Percentiles rank a stretch among this genome's conserved stretches.
phyloP scores from a whole-genome alignment of 2,797 vertebrate genomes.

The Brachyalestes nurse region DNA sequence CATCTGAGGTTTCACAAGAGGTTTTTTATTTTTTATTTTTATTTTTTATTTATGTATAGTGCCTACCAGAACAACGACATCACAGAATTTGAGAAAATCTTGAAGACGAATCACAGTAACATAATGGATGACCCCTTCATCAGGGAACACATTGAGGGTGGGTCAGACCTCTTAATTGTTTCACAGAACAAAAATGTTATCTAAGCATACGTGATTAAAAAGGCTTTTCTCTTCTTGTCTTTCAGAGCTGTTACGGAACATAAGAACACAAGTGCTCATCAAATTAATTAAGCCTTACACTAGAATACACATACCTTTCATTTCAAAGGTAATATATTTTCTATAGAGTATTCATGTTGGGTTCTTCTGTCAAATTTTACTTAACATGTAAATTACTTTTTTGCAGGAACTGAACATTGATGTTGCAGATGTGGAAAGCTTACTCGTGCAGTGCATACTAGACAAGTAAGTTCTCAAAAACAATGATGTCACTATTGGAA shows the following conservation, averaged over 20 bases:
- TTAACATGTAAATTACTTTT: slow-evolving; percentile 25
- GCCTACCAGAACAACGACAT: slow-evolving; percentile 99
- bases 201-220: not conserved
- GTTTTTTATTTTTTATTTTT: slow-evolving; percentile 41
- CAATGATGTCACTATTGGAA: no score
- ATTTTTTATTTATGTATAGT: slow-evolving; percentile 73
- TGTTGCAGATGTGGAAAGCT: slow-evolving; percentile 98
- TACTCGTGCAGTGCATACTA: slow-evolving; percentile 99
- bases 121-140: slow-evolving; percentile 99
- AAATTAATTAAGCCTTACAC: slow-evolving; percentile 99
- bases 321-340: slow-evolving; percentile 91
- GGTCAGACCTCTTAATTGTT: slow-evolving; percentile 56
- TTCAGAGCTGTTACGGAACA: slow-evolving; percentile 96
- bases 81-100: slow-evolving; percentile 99
- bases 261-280: slow-evolving; percentile 99
- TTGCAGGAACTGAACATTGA: slow-evolving; percentile 98
- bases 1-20: not conserved
- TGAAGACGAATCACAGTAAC: slow-evolving; percentile 99
- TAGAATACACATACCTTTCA: slow-evolving; percentile 99
- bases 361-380: not conserved
- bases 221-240: not conserved
- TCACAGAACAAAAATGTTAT: not conserved
- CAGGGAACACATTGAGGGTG: slow-evolving; percentile 99
- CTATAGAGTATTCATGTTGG: not conserved
- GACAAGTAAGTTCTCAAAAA: slow-evolving; percentile 90